phyloP scores from a whole-genome alignment of 2,113 vertebrate species.

The Odocoileus virginianus region DNA sequence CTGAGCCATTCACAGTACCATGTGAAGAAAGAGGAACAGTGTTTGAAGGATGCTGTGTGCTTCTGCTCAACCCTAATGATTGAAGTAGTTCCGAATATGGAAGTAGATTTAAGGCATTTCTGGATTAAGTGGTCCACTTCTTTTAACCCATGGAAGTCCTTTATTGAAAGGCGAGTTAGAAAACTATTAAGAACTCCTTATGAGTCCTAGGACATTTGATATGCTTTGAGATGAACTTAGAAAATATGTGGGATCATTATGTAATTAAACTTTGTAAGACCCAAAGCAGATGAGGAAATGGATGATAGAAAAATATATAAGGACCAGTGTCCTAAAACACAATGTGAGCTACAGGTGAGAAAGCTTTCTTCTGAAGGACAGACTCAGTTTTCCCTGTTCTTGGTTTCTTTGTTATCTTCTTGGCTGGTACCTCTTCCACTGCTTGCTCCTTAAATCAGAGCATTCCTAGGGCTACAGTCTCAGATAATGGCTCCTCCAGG shows the following conservation, averaged over 20 bases:
- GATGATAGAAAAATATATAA: neutral
- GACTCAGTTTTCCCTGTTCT: neutral
- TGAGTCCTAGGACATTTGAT: neutral
- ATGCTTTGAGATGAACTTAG: neutral
- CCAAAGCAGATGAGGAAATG: neutral
- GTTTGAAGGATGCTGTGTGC: constrained; percentile 51
- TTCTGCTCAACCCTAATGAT: constrained; percentile 22
- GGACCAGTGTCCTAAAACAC: neutral
- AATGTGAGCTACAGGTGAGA: neutral
- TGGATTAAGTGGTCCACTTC: neutral
- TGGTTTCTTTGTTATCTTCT: neutral
- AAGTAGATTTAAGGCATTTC: constrained; percentile 13
- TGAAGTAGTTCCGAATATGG: constrained; percentile 54
- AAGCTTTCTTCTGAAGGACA: neutral
- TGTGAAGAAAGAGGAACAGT: constrained; percentile 40
- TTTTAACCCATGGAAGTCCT: constrained; percentile 37
- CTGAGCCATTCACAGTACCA: constrained; percentile 65
- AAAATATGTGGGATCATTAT: neutral
- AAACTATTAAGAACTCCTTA: neutral
- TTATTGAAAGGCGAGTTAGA: constrained; percentile 11
- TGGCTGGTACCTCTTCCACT: neutral
- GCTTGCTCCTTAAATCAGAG: neutral
- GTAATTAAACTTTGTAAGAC: neutral
- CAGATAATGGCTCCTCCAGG: neutral
- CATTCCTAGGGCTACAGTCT: neutral